These are phyloP conservation scores for Metalampra italica DNA, from an alignment of 2,888 invertebrate species.

Conservation along the genomic window DNA sequence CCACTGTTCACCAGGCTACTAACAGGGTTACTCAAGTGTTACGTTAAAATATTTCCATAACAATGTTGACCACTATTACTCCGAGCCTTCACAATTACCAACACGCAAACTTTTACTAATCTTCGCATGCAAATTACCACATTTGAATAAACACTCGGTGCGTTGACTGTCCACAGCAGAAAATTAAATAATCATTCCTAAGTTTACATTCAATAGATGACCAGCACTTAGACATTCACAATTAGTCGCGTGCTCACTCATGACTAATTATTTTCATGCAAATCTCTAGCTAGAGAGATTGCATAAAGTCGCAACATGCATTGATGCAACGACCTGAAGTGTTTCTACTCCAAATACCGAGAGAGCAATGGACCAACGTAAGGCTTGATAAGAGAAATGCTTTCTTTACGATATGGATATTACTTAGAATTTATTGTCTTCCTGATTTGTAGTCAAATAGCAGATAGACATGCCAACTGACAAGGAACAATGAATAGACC, in stretches of 20 bases:
- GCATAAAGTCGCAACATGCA: constrained; percentile 9
- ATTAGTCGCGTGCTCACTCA: constrained; percentile 1
- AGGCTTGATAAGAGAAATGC: constrained; percentile 4
- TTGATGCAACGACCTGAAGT: constrained; percentile 6
- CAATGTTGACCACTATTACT: neutral
- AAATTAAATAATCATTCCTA: neutral
- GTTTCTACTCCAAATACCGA: constrained; percentile 10
- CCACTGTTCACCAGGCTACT: too few species aligned
- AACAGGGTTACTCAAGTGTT: too few species aligned
- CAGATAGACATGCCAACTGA: constrained; percentile 8
- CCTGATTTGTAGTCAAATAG: constrained; percentile 6
- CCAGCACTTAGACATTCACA: neutral
- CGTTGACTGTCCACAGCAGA: neutral
- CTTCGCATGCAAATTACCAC: constrained; percentile 6
- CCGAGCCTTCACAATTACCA: constrained; percentile 5
- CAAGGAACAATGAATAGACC: constrained; percentile 2
- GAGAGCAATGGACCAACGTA: constrained; percentile 4
- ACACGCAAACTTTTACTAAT: constrained; percentile 11
- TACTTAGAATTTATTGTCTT: constrained; percentile 8
- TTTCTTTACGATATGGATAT: constrained; percentile 8
- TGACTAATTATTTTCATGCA: constrained; percentile 10
- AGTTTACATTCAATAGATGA: neutral
- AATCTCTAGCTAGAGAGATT: constrained; percentile 10
- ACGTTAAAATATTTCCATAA: too few species aligned
- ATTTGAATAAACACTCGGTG: neutral